phyloP scores from a whole-genome alignment of 2,797 vertebrate genomes.

The Diglossa cyanea region DNA sequence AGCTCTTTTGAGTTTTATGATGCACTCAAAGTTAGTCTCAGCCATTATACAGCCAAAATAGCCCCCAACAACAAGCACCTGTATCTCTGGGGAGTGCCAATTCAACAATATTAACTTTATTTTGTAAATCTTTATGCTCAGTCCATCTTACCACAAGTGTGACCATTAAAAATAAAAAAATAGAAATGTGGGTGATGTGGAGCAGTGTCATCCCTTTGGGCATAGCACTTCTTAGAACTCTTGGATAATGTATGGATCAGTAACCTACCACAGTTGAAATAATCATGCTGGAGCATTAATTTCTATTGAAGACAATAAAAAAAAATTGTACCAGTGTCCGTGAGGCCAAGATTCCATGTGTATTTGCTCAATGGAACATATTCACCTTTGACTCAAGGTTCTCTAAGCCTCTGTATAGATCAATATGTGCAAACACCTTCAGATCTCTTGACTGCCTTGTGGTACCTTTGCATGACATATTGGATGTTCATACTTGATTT shows the following conservation, averaged over 20 bases:
- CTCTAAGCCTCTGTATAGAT: not conserved
- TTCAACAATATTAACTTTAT: not conserved
- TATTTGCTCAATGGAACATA: not conserved
- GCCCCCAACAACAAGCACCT: rapidly evolving
- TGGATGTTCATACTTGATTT: not conserved
- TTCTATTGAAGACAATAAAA: not conserved
- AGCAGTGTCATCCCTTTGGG: not conserved
- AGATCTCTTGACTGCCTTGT: not conserved
- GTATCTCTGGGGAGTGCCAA: not conserved
- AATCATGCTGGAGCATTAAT: not conserved
- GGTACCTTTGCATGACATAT: not conserved
- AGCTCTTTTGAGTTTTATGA: not conserved
- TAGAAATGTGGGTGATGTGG: not conserved
- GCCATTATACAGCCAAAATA: not conserved
- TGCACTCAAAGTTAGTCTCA: not conserved
- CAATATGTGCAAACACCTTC: not conserved
- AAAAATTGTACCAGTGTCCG: not conserved
- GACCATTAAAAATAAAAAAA: not conserved
- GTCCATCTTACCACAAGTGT: not conserved
- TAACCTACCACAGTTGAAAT: not conserved
- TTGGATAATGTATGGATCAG: not conserved
- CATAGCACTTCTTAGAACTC: rapidly evolving
- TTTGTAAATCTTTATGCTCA: not conserved
- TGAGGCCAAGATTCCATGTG: not conserved
- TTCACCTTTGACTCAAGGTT: not conserved